Percentiles rank a stretch among this genome's conserved stretches.
These are phyloP conservation scores for Ptilonorhynchus violaceus DNA, from an alignment of 2,113 vertebrate genomes.

Conservation along the genomic window DNA sequence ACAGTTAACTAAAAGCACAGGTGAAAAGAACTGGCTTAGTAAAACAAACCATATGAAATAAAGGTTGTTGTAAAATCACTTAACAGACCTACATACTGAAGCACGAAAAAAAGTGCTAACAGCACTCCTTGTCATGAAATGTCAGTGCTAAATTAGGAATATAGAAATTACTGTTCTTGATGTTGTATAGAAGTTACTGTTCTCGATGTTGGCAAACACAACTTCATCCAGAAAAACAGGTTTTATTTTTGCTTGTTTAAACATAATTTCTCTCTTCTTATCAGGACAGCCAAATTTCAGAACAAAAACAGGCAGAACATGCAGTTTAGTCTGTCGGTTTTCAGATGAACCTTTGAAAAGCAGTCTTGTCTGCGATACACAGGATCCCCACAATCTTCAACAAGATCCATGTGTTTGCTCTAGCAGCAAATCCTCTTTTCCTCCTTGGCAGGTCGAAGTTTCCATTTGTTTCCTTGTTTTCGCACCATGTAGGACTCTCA, in stretches of 20 bases:
- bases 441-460: background rate
- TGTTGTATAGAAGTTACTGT: background rate
- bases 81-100: background rate
- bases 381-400: background rate
- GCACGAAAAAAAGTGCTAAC: background rate
- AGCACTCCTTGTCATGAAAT: background rate
- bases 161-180: background rate
- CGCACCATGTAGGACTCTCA: background rate
- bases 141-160: background rate
- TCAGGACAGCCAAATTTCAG: background rate
- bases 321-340: background rate
- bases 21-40: background rate
- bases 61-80: background rate
- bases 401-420: background rate
- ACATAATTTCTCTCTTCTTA: background rate
- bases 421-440: background rate
- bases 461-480: background rate
- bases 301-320: background rate
- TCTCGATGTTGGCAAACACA: background rate
- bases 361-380: background rate
- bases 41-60: background rate
- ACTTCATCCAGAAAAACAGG: background rate
- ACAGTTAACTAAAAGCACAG: background rate
- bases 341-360: background rate
- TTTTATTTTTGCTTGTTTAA: background rate